Conservation (phyloP, 2,888 invertebrate species). For the Lasioglossum oenotherae region DNA sequence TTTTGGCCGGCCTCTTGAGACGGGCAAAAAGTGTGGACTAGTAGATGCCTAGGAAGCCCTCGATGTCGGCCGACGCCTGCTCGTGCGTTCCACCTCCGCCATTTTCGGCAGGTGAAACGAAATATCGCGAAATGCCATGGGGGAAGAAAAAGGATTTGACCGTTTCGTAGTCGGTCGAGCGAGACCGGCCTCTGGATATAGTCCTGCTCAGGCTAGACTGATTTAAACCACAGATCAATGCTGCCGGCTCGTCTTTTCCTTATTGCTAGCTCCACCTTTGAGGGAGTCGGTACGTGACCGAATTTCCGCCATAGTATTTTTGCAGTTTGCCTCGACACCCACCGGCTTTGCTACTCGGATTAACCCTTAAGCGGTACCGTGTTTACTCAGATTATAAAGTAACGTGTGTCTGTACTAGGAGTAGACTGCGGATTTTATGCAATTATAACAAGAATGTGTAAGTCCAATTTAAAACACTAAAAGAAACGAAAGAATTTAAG, state of each 20-base stretch:
- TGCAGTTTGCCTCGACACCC: neutral
- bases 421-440: no score
- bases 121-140: conserved; percentile 71
- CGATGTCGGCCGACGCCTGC: conserved; percentile 65
- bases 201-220: conserved; percentile 18
- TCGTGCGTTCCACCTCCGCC: conserved; percentile 67
- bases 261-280: neutral
- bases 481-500: no score
- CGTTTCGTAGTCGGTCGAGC: conserved; percentile 61
- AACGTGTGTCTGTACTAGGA: no score
- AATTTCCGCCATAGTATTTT: neutral
- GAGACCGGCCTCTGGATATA: conserved; percentile 55
- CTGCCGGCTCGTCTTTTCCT: conserved; percentile 3
- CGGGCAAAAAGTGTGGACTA: conserved; percentile 79
- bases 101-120: conserved; percentile 81
- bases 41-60: conserved; percentile 77
- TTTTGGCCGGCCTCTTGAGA: conserved; percentile 69
- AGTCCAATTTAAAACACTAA: no score
- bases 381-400: no score
- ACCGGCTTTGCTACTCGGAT: neutral
- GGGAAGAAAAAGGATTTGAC: conserved; percentile 67
- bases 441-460: no score
- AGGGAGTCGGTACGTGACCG: neutral
- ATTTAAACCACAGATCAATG: conserved; percentile 50
- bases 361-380: neutral